These are phyloP conservation scores for Pluvialis apricaria DNA, from an alignment of 2,113 vertebrate genomes.

Conservation along the genomic window DNA sequence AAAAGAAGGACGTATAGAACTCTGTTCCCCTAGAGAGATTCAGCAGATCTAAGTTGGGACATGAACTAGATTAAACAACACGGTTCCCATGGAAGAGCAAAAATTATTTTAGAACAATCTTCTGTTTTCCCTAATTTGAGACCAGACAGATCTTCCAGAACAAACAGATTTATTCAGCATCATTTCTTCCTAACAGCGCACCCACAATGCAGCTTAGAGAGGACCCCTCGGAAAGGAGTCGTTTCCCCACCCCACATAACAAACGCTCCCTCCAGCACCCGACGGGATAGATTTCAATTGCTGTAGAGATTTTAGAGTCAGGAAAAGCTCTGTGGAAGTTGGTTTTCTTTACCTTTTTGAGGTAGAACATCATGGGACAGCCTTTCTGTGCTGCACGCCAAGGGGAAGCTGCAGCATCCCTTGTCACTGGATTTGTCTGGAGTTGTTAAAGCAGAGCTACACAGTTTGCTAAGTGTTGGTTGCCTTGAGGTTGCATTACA, in stretches of 20 bases:
- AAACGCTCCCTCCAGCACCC: neutral
- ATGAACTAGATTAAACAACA: neutral
- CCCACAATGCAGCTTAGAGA: neutral
- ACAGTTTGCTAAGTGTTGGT: neutral
- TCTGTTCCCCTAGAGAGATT: neutral
- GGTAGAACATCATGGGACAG: neutral
- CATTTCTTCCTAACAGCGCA: neutral
- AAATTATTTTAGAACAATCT: neutral
- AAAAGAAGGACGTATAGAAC: neutral
- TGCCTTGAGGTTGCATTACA: neutral
- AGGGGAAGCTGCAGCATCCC: neutral
- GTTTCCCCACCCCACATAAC: neutral
- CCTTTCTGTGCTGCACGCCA: neutral
- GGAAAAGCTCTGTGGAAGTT: neutral
- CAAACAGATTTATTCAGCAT: neutral
- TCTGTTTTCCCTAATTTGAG: neutral
- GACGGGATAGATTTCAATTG: no score
- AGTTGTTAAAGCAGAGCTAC: neutral
- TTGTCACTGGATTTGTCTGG: neutral
- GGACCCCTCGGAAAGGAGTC: neutral
- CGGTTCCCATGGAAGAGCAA: neutral
- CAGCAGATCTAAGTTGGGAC: neutral
- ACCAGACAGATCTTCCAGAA: neutral
- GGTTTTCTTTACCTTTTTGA: neutral
- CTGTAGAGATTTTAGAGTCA: neutral